Evolutionary conservation across 2,113 vertebrate genomes (phyloP).

Genomic region (Corythornis cristatus): DNA sequence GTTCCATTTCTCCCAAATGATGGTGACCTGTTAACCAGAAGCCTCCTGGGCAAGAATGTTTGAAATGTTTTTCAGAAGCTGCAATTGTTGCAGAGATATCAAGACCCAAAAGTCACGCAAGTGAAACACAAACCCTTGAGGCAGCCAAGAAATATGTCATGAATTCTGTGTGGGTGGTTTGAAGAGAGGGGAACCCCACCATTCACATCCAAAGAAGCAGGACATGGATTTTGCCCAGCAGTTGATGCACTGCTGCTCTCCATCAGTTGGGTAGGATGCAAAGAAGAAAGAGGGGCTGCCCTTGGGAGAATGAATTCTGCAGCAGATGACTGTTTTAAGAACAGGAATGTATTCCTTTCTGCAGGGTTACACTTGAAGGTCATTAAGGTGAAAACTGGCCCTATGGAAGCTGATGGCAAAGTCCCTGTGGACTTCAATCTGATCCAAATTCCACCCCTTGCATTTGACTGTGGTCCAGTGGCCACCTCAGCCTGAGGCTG

Average conservation of each 20-base stretch:
- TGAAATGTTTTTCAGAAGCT: constrained; percentile 62
- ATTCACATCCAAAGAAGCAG: background rate
- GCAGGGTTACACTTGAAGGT: background rate
- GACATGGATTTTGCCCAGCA: background rate
- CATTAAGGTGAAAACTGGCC: background rate
- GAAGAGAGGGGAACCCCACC: background rate
- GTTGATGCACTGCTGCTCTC: background rate
- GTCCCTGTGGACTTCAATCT: background rate
- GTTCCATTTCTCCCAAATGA: background rate
- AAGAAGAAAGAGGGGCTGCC: background rate
- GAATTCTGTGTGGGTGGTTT: background rate
- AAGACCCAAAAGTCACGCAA: constrained; percentile 36
- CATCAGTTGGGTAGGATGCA: background rate
- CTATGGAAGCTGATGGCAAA: background rate
- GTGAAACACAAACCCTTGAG: constrained; percentile 33
- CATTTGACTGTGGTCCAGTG: background rate
- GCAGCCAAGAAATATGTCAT: background rate
- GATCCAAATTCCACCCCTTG: background rate
- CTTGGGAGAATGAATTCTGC: background rate
- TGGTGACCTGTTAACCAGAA: constrained; percentile 51
- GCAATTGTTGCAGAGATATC: constrained; percentile 52
- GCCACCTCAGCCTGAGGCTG: background rate
- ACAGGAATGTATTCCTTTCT: background rate
- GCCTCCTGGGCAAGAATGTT: constrained; percentile 32
- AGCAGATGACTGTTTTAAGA: background rate